Evolutionary conservation across 2,113 vertebrate species (phyloP), one percentile per base, ranked within the genome.

Genomic region (Anser brachyrhynchus): DNA sequence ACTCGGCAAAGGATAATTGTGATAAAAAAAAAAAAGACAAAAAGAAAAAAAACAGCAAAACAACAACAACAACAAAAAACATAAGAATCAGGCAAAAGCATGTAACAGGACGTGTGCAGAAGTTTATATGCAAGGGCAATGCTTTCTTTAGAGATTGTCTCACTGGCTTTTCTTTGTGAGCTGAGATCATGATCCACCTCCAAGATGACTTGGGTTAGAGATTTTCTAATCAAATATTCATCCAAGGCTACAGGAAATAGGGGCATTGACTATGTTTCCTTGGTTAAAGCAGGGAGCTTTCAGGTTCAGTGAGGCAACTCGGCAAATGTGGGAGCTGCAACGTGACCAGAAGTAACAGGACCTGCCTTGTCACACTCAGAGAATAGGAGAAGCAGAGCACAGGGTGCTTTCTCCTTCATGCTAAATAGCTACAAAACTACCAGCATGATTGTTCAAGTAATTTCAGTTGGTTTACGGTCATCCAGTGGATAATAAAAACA

Each of bases 201-300:
- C 5, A 21, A 71, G 37, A 79, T 13, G 49, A 62, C 54, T 81
- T 84, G 31, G 4, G 11, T 82, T 62, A 51, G 25, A 91, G 23
- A 55, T 55, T 33, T 79, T 86, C 75, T 71, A 72, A 82, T 94
- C 35, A 92, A 94, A 89, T 16, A 82, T 85, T 87, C 84, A 93
- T 89, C 91, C 89, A 93, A 89, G 51, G 17, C 58, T 79, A 2
- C 26, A 37, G 43, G 73, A 84, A 92, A 85, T 4, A 69, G 8
- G 18, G 15, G 3, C 25, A 76, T 17, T 79, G 43, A 6, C 21
- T 49, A 1, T 29, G 10, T 25, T 87, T 78, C 17, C 22, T 69
- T 57, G 35, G 43, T 20, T 49, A 54, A 90, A 81, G 41, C 1
- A 1, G 13, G 13, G 37, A 86, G 22, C 6, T 74, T 80, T 87